Evolutionary conservation across 2,888 invertebrate genomes (phyloP).

Genomic region (Drosophila affinis): DNA sequence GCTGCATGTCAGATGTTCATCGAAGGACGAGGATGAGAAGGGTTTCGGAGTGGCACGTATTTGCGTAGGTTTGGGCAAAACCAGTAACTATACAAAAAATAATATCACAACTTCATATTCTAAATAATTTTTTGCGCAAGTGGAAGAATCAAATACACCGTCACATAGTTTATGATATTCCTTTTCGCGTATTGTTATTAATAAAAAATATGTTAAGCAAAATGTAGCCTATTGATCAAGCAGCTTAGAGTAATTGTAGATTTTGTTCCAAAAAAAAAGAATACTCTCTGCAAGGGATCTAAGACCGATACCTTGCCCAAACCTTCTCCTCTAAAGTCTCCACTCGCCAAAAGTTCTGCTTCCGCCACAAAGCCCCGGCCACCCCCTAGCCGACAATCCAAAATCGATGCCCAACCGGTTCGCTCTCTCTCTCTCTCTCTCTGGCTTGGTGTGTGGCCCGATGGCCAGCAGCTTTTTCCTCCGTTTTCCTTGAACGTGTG

Average conservation of each 20-base stretch:
- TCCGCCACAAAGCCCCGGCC: constrained; percentile 14
- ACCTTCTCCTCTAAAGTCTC: constrained; percentile 46
- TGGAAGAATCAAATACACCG: background rate
- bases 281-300: constrained; percentile 26
- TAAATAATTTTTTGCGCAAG: background rate
- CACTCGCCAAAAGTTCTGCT: constrained; percentile 61
- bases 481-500: constrained; percentile 74
- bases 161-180: background rate
- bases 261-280: background rate
- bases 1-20: constrained; percentile 64
- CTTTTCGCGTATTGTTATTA: background rate
- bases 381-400: constrained; percentile 43
- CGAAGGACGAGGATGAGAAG: constrained; percentile 3
- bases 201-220: too few species aligned
- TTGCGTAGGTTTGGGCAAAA: background rate
- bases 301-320: constrained; percentile 4
- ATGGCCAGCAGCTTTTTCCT: constrained; percentile 72
- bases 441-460: constrained; percentile 17
- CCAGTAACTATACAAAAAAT: background rate
- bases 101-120: background rate
- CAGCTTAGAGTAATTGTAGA: too few species aligned
- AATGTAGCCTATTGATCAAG: background rate
- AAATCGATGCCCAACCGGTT: constrained; percentile 73
- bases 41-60: background rate
- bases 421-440: constrained; percentile 69